phyloP scores from a whole-genome alignment of 2,888 invertebrate genomes.

The Mechanitis mazaeus region DNA sequence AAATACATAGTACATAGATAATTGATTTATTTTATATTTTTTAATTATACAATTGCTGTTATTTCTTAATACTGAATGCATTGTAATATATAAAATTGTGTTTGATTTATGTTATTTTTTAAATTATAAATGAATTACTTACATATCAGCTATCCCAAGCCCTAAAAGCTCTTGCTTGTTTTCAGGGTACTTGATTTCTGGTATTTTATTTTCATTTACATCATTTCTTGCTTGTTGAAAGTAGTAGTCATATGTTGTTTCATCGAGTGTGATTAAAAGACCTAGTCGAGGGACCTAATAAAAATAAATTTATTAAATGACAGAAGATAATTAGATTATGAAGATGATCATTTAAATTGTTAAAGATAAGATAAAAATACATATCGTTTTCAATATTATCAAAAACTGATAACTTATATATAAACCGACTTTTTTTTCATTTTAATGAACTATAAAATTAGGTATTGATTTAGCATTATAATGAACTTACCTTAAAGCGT shows the following conservation, averaged over 20 bases:
- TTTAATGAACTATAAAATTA: too few relatives aligned
- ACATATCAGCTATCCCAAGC: slow-evolving; percentile 92
- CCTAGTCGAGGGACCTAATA: slow-evolving; percentile 76
- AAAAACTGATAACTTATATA: too few relatives aligned
- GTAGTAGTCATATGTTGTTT: slow-evolving; percentile 87
- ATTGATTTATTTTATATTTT: background rate
- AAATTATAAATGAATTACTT: slow-evolving; percentile 36
- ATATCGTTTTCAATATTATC: too few relatives aligned
- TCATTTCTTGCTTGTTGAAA: slow-evolving; percentile 90
- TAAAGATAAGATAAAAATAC: too few relatives aligned
- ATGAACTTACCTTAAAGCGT: slow-evolving; percentile 81
- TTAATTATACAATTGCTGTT: background rate
- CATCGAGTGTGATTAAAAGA: slow-evolving; percentile 81
- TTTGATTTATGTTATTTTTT: background rate
- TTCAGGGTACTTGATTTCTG: slow-evolving; percentile 86
- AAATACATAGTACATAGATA: background rate
- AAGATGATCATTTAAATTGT: too few relatives aligned
- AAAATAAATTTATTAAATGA: slow-evolving; percentile 12
- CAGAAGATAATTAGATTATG: background rate
- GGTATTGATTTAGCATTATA: background rate
- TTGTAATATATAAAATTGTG: too few relatives aligned
- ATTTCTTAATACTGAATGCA: too few relatives aligned
- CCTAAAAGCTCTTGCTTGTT: slow-evolving; percentile 88
- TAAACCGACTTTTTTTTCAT: too few relatives aligned
- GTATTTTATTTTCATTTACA: slow-evolving; percentile 86